Conservation (phyloP, 1,140 invertebrate species). For the Archivesica marissinica region DNA sequence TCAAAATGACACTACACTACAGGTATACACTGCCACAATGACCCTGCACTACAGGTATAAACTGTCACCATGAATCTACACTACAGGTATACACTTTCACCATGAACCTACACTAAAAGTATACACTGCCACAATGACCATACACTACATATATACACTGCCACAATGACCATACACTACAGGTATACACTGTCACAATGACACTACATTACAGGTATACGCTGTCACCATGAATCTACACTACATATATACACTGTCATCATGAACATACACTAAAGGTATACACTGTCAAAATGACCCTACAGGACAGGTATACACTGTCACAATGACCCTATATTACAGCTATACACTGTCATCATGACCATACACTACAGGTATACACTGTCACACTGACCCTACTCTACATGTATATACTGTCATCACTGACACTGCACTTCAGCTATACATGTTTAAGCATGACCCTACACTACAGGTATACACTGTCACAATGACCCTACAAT, state of each 20-base stretch:
- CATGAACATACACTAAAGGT: neutral
- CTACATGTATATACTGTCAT: neutral
- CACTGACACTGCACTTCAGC: too few relatives aligned
- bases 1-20: neutral
- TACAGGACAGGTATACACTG: neutral
- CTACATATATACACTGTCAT: neutral
- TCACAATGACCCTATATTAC: neutral
- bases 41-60: neutral
- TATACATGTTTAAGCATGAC: neutral
- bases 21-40: neutral
- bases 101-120: neutral
- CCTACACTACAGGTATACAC: neutral
- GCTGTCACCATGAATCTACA: too few relatives aligned
- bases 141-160: neutral
- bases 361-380: neutral
- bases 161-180: neutral
- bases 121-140: neutral
- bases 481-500: neutral
- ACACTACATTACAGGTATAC: neutral
- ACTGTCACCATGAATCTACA: neutral
- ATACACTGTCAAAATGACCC: neutral
- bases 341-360: neutral
- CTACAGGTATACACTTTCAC: neutral
- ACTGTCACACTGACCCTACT: neutral
- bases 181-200: neutral